phyloP scores from a whole-genome alignment of 2,797 vertebrate species.

The Syndactyla subalaris region DNA sequence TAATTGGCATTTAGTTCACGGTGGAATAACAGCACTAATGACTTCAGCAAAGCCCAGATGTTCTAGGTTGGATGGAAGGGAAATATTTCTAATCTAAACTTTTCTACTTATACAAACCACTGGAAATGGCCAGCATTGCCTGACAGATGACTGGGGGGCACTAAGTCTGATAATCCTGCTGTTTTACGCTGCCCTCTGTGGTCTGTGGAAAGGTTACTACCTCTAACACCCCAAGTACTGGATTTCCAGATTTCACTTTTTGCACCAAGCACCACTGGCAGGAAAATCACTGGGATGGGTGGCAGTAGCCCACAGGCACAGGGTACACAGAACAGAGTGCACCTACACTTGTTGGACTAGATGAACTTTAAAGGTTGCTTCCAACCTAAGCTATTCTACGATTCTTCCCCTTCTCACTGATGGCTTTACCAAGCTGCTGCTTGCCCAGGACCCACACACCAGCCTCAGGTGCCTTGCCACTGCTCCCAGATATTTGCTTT shows the following conservation, averaged over 20 bases:
- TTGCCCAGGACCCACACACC: not conserved
- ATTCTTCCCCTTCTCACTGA: not conserved
- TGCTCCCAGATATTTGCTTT: not conserved
- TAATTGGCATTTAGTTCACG: not conserved
- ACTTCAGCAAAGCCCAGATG: not conserved
- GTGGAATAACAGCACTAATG: not conserved
- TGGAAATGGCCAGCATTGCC: not conserved
- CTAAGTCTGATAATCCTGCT: not conserved
- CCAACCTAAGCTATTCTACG: not conserved
- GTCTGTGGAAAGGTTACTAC: not conserved
- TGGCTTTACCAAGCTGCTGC: not conserved
- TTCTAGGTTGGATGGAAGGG: not conserved
- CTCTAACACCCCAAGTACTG: not conserved
- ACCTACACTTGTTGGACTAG: not conserved
- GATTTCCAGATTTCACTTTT: slow-evolving; percentile 7
- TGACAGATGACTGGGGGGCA: not conserved
- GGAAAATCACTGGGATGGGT: not conserved
- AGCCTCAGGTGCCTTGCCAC: not conserved
- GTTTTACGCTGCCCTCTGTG: not conserved
- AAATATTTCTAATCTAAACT: not conserved
- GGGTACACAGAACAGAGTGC: not conserved
- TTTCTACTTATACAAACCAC: not conserved
- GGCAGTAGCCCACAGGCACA: not conserved
- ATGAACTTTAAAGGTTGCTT: not conserved
- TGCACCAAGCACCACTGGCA: not conserved